Conservation (phyloP, 2,797 vertebrate species). For the Arrhamphus sclerolepis region DNA sequence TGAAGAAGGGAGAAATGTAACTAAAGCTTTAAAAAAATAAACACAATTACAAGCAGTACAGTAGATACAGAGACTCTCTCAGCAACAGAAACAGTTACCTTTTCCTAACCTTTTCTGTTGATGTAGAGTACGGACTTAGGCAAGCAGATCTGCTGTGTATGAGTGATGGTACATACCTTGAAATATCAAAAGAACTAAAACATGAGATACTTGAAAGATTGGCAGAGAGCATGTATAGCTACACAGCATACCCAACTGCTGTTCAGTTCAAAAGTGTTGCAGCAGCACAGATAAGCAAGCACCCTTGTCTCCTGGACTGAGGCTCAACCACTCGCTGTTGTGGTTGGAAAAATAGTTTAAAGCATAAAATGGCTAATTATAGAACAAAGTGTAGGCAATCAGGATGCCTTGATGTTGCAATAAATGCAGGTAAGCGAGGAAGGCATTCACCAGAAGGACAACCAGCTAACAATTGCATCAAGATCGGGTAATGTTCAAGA, state of each 20-base stretch:
- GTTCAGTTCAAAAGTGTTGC: slow-evolving; percentile 1
- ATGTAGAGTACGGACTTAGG: neutral
- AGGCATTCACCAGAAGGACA: too few species aligned
- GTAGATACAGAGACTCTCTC: too few species aligned
- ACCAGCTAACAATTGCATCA: too few species aligned
- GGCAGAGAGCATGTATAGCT: slow-evolving; percentile 6
- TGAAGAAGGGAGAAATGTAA: too few species aligned
- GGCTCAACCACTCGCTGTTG: neutral
- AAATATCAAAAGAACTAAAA: slow-evolving; percentile 2
- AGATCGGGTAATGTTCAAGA: neutral
- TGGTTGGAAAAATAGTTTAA: slow-evolving; percentile 10
- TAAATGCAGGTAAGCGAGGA: slow-evolving; percentile 8
- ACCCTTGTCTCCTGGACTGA: slow-evolving; percentile 1
- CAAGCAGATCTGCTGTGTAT: slow-evolving; percentile 2
- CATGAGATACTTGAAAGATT: neutral
- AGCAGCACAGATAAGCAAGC: neutral
- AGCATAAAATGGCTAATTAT: slow-evolving; percentile 1
- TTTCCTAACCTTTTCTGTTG: too few species aligned
- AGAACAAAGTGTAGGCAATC: neutral
- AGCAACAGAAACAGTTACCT: too few species aligned
- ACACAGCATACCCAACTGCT: neutral
- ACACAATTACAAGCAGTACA: too few species aligned
- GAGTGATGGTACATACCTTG: neutral
- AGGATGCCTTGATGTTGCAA: slow-evolving; percentile 1
- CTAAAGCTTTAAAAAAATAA: too few species aligned